Conservation (phyloP, 1,140 invertebrate genomes). For the Trichomalopsis sarcophagae region DNA sequence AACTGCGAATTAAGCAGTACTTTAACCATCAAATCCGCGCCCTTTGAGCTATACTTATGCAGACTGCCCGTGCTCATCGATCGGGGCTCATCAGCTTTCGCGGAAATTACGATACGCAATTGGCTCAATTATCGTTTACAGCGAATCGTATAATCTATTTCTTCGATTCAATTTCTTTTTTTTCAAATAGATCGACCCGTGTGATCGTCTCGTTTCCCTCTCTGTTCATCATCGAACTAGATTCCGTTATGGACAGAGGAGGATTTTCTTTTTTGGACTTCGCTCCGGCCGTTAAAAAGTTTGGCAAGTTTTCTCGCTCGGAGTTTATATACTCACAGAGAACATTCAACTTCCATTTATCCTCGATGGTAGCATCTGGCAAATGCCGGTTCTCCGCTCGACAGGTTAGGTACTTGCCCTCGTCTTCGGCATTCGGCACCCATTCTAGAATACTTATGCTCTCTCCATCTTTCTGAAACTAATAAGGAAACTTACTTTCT, state of each 20-base stretch:
- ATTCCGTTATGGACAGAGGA: conserved; percentile 33
- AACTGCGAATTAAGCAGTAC: background rate
- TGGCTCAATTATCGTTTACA: no score
- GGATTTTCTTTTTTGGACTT: conserved; percentile 25
- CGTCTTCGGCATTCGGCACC: conserved; percentile 76
- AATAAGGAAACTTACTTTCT: conserved; percentile 24
- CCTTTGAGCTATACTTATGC: background rate
- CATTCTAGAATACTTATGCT: conserved; percentile 75
- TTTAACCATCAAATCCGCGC: background rate
- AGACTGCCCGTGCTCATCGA: no score
- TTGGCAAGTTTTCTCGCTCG: background rate
- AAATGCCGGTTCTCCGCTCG: conserved; percentile 81
- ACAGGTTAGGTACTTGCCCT: conserved; percentile 79
- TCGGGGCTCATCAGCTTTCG: no score
- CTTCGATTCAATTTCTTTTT: background rate
- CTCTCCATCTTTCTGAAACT: conserved; percentile 74
- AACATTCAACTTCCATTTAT: conserved; percentile 78
- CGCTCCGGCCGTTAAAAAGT: conserved; percentile 24
- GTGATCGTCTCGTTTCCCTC: background rate
- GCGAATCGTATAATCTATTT: background rate
- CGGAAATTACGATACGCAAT: no score
- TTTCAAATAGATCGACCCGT: background rate
- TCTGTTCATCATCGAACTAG: conserved; percentile 27
- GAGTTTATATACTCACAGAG: conserved; percentile 75
- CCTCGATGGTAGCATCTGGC: conserved; percentile 79